phyloP scores from a whole-genome alignment of 2,888 invertebrate genomes.

The Vesta saturnalis region DNA sequence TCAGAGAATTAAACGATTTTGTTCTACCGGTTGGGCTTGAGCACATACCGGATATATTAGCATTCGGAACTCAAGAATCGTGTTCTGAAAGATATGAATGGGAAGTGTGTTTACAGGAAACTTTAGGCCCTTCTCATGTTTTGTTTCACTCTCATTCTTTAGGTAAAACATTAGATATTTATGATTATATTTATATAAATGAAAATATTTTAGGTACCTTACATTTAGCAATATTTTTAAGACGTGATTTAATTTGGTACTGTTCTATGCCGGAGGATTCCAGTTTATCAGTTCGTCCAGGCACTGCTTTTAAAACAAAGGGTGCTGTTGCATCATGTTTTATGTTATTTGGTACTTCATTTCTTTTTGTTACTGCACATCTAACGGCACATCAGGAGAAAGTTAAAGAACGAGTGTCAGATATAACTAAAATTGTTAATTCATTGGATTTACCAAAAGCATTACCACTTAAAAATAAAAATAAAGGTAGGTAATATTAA shows the following conservation, averaged over 20 bases:
- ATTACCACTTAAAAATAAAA: slow-evolving; percentile 79
- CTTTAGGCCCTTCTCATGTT: slow-evolving; percentile 92
- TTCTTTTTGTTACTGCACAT: slow-evolving; percentile 95
- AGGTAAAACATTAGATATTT: slow-evolving; percentile 63
- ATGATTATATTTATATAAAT: slow-evolving; percentile 8
- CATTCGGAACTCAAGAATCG: slow-evolving; percentile 94
- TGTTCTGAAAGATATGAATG: slow-evolving; percentile 87
- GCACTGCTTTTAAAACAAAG: slow-evolving; percentile 91
- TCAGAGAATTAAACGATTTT: slow-evolving; percentile 87
- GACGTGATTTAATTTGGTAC: slow-evolving; percentile 95
- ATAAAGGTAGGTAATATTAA: slow-evolving; percentile 66
- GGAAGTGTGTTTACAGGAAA: slow-evolving; percentile 92
- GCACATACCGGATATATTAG: slow-evolving; percentile 90
- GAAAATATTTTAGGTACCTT: slow-evolving; percentile 72
- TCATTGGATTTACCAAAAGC: slow-evolving; percentile 85
- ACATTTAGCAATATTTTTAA: slow-evolving; percentile 86
- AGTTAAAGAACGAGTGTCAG: slow-evolving; percentile 85
- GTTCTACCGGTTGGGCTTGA: slow-evolving; percentile 86
- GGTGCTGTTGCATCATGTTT: slow-evolving; percentile 95
- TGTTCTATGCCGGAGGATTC: slow-evolving; percentile 93
- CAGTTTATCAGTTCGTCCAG: slow-evolving; percentile 86
- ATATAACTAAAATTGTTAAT: slow-evolving; percentile 84
- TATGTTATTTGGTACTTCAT: slow-evolving; percentile 93
- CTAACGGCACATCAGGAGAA: slow-evolving; percentile 92
- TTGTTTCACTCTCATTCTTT: slow-evolving; percentile 86